Base-by-base conservation (phyloP, 1,140 invertebrate species). In the Bombus sylvicola region DNA sequence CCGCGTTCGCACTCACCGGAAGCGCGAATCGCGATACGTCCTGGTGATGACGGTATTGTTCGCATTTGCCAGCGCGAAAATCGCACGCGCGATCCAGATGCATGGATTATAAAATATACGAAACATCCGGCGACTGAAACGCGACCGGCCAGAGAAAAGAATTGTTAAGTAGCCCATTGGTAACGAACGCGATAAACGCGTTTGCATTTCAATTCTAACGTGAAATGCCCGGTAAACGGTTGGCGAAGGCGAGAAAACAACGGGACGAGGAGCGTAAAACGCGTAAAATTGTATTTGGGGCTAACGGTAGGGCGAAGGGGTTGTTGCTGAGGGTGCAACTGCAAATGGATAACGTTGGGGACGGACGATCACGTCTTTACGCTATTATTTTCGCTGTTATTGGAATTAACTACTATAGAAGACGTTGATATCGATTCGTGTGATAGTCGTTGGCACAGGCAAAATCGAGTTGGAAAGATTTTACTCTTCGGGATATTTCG, bases 21-120 rank as follows among this genome's bases (percentile, higher is more conserved):
- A 87, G 73, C 39, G 47, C 68, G 71, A 77, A 53, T 83, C 84
- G 74, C 84, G 87, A 86, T 89, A 78, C 72, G 62, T 89, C 74
- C 79, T 31, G 59, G 69, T 62, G 80, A 81, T 62, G 82, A 34
- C 59, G 57, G 62, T 72, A 87, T 83, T 87, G 80, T 89, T 79
- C 77, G 31, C 53, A 39, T n/a, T 28, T 43, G 28, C 28, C 68
- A 1, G 10, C n/a, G 18, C 28, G 37, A 69, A 37, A 41, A 69
- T 22, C 41, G 6, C 34, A 41, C 2, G 13, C 18, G 59, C 34
- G 5, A 15, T 18, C 22, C 53, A 47, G 47, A 83, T 57, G n/a
- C 25, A 3, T 13, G 15, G n/a, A 62, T 73, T 81, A 28, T 34
- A 81, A 72, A 81, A 80, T n/a, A 15, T 43, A n/a, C 15, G 53